phyloP scores from a whole-genome alignment of 2,113 vertebrate species.

The Callospermophilus lateralis region DNA sequence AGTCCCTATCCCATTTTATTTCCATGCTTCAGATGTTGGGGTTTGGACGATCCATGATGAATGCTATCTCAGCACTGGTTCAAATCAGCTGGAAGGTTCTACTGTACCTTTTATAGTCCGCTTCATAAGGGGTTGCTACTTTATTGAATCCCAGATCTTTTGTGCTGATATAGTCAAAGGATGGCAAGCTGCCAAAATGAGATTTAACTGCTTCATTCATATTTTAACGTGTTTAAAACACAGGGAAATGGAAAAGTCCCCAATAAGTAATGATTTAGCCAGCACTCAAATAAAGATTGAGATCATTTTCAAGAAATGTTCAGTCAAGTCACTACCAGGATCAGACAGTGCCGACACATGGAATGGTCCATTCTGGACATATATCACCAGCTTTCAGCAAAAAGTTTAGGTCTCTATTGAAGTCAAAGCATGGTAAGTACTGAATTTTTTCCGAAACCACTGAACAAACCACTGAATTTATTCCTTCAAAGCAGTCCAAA shows the following conservation, averaged over 20 bases:
- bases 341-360: background rate
- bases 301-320: background rate
- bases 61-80: background rate
- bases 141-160: constrained; percentile 76
- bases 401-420: background rate
- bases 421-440: background rate
- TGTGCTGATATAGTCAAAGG: constrained; percentile 60
- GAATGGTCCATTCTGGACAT: background rate
- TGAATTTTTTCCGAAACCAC: background rate
- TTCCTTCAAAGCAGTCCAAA: background rate
- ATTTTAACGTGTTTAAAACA: constrained; percentile 43
- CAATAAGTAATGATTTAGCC: background rate
- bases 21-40: constrained; percentile 5
- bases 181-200: constrained; percentile 60
- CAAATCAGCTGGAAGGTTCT: constrained; percentile 51
- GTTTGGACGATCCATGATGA: background rate
- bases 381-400: background rate
- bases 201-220: constrained; percentile 60
- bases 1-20: background rate
- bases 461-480: background rate
- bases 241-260: constrained; percentile 51
- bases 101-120: constrained; percentile 70
- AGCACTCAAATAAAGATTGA: constrained; percentile 34
- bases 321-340: background rate
- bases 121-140: constrained; percentile 69